Evolutionary conservation across 2,888 invertebrate species (phyloP).

Genomic region (Polyploca ridens): DNA sequence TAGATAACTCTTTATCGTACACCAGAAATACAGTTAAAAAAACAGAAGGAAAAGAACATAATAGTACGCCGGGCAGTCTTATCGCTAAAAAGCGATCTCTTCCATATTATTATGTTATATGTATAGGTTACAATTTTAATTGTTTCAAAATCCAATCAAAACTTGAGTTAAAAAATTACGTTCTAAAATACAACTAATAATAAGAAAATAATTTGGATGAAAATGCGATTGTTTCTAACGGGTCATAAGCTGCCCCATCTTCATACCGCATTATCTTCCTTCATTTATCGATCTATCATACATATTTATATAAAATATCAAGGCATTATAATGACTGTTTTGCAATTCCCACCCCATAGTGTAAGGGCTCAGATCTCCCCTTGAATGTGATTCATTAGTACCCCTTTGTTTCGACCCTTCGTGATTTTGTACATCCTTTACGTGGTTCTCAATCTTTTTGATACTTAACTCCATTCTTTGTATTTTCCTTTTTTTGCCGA

Average conservation of each 20-base stretch:
- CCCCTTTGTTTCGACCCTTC: slow-evolving; percentile 32
- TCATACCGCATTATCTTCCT: neutral
- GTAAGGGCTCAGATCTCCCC: slow-evolving; percentile 19
- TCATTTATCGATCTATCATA: neutral
- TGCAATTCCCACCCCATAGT: slow-evolving; percentile 7
- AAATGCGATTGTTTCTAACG: neutral
- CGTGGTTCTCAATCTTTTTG: neutral
- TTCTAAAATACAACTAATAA: no score
- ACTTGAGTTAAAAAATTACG: no score
- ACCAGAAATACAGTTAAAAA: no score
- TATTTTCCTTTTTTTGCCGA: no score
- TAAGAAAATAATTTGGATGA: no score
- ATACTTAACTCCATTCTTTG: neutral
- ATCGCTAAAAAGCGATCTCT: no score
- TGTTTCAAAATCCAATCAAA: no score
- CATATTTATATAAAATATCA: neutral
- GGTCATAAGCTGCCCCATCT: neutral
- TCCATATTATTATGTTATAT: no score
- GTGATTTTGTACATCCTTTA: slow-evolving; percentile 9
- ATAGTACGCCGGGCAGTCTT: no score
- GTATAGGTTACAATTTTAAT: no score
- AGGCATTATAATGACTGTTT: slow-evolving; percentile 1
- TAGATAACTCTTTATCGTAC: no score
- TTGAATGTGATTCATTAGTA: slow-evolving; percentile 46
- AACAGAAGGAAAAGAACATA: no score